Base-by-base conservation (phyloP, 2,113 vertebrate species). In the Athene cunicularia region DNA sequence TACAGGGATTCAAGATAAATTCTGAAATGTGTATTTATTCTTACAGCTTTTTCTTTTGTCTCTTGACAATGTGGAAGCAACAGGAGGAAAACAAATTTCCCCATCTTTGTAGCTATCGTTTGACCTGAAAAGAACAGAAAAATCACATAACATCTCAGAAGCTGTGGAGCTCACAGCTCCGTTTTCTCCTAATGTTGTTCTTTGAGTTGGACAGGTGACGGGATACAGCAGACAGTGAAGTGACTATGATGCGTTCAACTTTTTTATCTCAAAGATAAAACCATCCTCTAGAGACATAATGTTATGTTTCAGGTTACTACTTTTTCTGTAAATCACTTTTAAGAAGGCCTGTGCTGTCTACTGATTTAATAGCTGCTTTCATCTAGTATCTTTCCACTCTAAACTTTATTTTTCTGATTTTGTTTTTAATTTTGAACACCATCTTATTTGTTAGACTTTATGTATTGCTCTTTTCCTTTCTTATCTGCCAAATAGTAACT, bases 1-100 rank as follows among this genome's bases (percentile, higher is more conserved):
- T 92, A 71, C 23, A 68, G 87, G 86, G 63, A 50, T 96, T 68
- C 53, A 68, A 26, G 96, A 66, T 97, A 95, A 95, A 88, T 76
- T 68, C 88, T 55, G 83, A 77, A 92, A 70, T 24, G 8, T 83
- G 4, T 83, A 35, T 41, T 84, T 58, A 75, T 86, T 92, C 95
- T 86, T 88, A 62, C 95, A 88, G 27, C 70, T 90, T 96, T 82
- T 79, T 90, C 22, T 91, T 2, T 35, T 60, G 1, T 96, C 52
- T 95, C 55, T 81, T 81, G 67, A 85, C 76, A 68, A 32, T 66
- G 23, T 14, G 6, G 84, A 88, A 95, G 28, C 55, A 85, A 62
- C 67, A 66, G 66, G 76, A 81, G 53, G 50, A 91, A 88, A 83
- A 93, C 21, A 73, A 35, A 90, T 70, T 41, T 73, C 52, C 8